These are phyloP conservation scores for Ceyx margarethae DNA, from an alignment of 2,113 vertebrate species.

Conservation along the genomic window DNA sequence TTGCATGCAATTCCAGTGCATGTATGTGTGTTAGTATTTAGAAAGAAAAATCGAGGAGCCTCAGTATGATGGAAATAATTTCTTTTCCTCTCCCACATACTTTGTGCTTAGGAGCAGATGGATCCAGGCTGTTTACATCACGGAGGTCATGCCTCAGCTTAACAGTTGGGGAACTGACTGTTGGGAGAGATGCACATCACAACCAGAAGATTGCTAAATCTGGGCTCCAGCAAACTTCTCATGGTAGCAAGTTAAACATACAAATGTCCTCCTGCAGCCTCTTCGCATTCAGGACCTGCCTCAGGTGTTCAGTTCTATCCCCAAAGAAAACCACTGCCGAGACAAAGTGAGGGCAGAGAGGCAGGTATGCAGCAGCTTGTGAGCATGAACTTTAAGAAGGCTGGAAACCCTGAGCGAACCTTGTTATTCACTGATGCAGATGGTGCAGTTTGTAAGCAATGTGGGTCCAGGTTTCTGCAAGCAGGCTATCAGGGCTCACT, in stretches of 20 bases:
- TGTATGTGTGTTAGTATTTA: background rate
- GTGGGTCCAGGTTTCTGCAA: background rate
- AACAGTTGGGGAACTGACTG: conserved; percentile 65
- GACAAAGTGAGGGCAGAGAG: background rate
- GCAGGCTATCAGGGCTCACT: background rate
- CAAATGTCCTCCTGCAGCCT: conserved; percentile 54
- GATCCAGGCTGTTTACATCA: conserved; percentile 70
- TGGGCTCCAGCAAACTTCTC: conserved; percentile 36
- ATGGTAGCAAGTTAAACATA: conserved; percentile 30
- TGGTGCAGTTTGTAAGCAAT: background rate
- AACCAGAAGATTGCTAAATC: conserved; percentile 53
- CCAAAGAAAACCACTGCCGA: background rate
- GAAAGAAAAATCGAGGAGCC: conserved; percentile 32
- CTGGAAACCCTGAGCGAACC: background rate
- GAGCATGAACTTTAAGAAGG: fast-evolving
- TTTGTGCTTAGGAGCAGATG: conserved; percentile 64
- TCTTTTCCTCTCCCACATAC: conserved; percentile 61
- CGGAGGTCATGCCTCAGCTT: conserved; percentile 62
- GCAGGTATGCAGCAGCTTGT: background rate
- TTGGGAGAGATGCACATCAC: conserved; percentile 45
- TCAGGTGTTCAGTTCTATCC: background rate
- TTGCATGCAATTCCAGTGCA: background rate
- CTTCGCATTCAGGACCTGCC: background rate
- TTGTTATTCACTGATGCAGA: background rate
- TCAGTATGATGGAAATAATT: conserved; percentile 21